phyloP scores from a whole-genome alignment of 2,113 vertebrate genomes.

The Forbesichthys agassizii region DNA sequence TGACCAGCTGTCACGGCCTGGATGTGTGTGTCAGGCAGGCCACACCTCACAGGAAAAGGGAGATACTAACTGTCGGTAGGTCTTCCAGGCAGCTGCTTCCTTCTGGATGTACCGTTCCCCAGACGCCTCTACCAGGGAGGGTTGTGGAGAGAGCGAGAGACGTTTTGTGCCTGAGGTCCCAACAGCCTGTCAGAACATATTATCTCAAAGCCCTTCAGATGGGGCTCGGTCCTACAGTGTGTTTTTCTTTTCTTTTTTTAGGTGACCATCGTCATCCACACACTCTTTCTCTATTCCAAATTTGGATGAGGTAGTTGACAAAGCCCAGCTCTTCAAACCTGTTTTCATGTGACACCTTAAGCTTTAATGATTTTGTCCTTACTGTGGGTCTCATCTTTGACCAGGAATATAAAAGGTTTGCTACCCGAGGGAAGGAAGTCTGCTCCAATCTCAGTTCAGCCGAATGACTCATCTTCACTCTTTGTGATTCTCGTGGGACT shows the following conservation, averaged over 20 bases:
- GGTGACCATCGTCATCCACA: not conserved
- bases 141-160: slow-evolving; percentile 5
- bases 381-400: slow-evolving; percentile 12
- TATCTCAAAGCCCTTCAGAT: slow-evolving; percentile 7
- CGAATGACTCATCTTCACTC: not conserved
- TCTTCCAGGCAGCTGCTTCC: slow-evolving; percentile 12
- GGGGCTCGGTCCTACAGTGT: not conserved
- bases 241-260: not conserved
- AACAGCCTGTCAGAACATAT: slow-evolving; percentile 12
- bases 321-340: not conserved
- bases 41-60: not conserved
- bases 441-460: not conserved
- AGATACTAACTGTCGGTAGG: not conserved
- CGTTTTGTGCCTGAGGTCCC: slow-evolving; percentile 22
- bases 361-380: slow-evolving; percentile 3
- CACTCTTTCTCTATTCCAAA: not conserved
- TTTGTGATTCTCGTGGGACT: not conserved
- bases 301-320: not conserved
- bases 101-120: not conserved
- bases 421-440: slow-evolving; percentile 2
- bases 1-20: slow-evolving; percentile 11
- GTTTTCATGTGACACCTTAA: not conserved
- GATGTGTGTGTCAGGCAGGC: not conserved
- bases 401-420: not conserved
- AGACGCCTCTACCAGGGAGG: not conserved